phyloP scores from a whole-genome alignment of 2,888 invertebrate species.

The Catotricha subobsoleta region DNA sequence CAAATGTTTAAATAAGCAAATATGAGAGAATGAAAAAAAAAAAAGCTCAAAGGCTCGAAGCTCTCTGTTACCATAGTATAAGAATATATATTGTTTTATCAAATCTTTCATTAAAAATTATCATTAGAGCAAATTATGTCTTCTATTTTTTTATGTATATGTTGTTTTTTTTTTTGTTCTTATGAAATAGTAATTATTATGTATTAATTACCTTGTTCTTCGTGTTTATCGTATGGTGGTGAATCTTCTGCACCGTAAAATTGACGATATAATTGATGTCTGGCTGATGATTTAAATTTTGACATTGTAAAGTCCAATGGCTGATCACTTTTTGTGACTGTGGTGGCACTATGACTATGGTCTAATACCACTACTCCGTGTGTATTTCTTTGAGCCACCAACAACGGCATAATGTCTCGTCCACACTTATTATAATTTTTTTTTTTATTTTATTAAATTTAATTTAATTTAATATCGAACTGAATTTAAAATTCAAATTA shows the following conservation, averaged over 20 bases:
- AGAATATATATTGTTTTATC: no score
- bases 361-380: slow-evolving; percentile 11
- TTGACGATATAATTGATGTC: slow-evolving; percentile 11
- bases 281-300: slow-evolving; percentile 13
- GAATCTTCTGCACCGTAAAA: slow-evolving; percentile 8
- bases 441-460: neutral
- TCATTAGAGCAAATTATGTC: no score
- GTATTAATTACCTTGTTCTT: slow-evolving; percentile 9
- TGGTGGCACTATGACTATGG: slow-evolving; percentile 6
- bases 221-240: slow-evolving; percentile 9
- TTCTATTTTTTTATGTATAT: no score
- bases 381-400: slow-evolving; percentile 14
- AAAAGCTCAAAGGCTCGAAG: no score
- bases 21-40: no score
- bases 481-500: no score
- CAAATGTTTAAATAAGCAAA: no score
- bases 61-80: no score
- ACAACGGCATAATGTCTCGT: slow-evolving; percentile 13
- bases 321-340: slow-evolving; percentile 9
- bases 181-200: no score
- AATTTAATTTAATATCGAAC: no score
- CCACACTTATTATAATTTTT: neutral
- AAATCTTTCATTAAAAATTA: no score
- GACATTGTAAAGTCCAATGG: slow-evolving; percentile 16
- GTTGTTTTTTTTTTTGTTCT: no score